Conservation (phyloP, 2,113 vertebrate genomes). For the Sylvia atricapilla region DNA sequence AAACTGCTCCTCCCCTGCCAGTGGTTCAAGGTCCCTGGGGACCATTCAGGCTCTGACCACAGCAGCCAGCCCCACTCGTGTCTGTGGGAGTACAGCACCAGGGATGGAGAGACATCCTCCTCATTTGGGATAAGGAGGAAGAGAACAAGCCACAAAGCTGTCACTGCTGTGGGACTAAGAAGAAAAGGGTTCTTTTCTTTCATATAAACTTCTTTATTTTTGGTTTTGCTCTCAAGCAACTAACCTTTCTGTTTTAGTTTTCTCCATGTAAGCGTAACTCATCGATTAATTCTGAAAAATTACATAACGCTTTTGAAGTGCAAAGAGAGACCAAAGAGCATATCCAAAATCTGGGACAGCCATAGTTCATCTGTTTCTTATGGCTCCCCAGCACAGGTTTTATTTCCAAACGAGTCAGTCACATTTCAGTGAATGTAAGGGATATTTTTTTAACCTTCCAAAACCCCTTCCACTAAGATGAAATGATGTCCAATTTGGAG, state of each 20-base stretch:
- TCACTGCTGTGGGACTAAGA: not conserved
- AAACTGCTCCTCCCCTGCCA: not conserved
- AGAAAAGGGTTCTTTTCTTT: not conserved
- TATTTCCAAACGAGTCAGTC: conserved; percentile 6
- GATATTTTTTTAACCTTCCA: conserved; percentile 23
- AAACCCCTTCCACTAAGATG: not conserved
- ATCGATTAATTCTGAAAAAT: conserved; percentile 57
- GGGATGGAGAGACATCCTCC: not conserved
- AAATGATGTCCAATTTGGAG: not conserved
- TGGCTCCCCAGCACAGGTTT: not conserved
- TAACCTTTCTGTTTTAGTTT: conserved; percentile 26
- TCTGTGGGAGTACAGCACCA: accelerated
- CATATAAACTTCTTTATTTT: not conserved
- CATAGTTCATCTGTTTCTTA: conserved; percentile 1
- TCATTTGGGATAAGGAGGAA: not conserved
- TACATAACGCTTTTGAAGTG: conserved; percentile 37
- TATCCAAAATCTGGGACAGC: conserved; percentile 16
- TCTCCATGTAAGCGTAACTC: not conserved
- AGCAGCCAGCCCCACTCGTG: not conserved
- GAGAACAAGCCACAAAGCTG: not conserved
- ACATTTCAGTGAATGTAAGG: not conserved
- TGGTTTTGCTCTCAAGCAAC: not conserved
- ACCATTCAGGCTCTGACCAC: not conserved
- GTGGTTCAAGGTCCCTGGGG: not conserved
- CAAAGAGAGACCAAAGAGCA: conserved; percentile 21